Base-by-base conservation (phyloP, 1,140 invertebrate genomes). In the Panagrolaimus sp. region DNA sequence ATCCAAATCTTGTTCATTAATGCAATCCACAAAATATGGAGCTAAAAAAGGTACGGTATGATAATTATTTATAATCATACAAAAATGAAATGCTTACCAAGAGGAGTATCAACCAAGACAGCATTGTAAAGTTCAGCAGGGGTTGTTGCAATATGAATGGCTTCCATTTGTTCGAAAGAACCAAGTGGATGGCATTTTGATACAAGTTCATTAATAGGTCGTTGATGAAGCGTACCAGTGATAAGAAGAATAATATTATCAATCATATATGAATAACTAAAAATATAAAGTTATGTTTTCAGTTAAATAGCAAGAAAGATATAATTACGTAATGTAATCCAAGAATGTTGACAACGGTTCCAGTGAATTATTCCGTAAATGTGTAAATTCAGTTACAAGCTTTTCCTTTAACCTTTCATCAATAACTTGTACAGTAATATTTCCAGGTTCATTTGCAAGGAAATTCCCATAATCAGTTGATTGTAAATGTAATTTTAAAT, bases 151-250 rank as follows among this genome's bases (percentile, higher is more conserved):
- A 99, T 95, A 86, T 98, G 94, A 82, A 99, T 98, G 47, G 96
- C 96, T 85, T 98, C 96, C 94, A 99, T 98, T 84, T 99, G 96
- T 83, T 98, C 96, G 85, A 99, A 99, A 74, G 92, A 96, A 20
- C 96, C 96, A 70, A 99, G 86, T 3, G 96, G 96, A 86, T 99
- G 96, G 83, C 96, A 99, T 85, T 99, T 99, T 11, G 93, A 92
- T 75, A 99, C 96, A 64, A 99, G 86, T 86, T 99, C 96, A 65
- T 91, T 92, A 82, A 99, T 96, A 31, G 96, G 93, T 72, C 96
- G 87, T 85, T 98, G 96, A 86, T 99, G 96, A 27, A 99, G 87
- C 64, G 96, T 98, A 47, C 96, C 96, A 75, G 96, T 98, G 71
- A 99, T 98, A 72, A 99, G 86, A 61, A 99, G 85, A 80, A 99